A percentile compares a stretch with the other conserved stretches of the same genome.
These are phyloP conservation scores for Malurus alboscapulatus DNA, from an alignment of 2,113 vertebrate species.

Conservation along the genomic window DNA sequence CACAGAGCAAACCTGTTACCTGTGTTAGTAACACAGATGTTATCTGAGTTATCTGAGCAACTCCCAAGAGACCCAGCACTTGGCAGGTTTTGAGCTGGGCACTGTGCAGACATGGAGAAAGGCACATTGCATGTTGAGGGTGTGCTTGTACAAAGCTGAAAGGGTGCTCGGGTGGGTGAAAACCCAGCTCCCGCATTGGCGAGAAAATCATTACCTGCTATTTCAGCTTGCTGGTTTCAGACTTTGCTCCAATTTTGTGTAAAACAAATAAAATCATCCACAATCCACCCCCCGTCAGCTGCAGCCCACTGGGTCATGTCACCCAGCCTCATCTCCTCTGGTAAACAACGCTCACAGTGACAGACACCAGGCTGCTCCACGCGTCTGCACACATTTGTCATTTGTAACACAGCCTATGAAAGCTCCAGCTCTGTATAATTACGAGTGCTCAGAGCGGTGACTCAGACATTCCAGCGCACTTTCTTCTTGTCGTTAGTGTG, in stretches of 20 bases:
- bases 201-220: background rate
- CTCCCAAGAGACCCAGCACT: background rate
- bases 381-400: background rate
- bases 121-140: background rate
- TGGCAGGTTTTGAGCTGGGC: background rate
- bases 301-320: background rate
- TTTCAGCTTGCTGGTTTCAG: background rate
- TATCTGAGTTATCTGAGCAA: background rate
- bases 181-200: background rate
- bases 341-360: background rate
- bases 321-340: background rate
- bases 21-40: too few species aligned
- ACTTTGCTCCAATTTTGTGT: background rate
- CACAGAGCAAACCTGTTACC: background rate
- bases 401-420: background rate
- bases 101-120: background rate
- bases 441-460: constrained; percentile 65
- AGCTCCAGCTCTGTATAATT: constrained; percentile 31
- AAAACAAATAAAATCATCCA: background rate
- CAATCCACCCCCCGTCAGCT: background rate
- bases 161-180: background rate
- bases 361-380: background rate
- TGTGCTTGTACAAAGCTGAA: background rate
- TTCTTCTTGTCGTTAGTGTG: constrained; percentile 61
- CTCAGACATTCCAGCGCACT: constrained; percentile 74